Evolutionary conservation across 2,888 invertebrate genomes (phyloP).

Genomic region (Pammene fasciana): DNA sequence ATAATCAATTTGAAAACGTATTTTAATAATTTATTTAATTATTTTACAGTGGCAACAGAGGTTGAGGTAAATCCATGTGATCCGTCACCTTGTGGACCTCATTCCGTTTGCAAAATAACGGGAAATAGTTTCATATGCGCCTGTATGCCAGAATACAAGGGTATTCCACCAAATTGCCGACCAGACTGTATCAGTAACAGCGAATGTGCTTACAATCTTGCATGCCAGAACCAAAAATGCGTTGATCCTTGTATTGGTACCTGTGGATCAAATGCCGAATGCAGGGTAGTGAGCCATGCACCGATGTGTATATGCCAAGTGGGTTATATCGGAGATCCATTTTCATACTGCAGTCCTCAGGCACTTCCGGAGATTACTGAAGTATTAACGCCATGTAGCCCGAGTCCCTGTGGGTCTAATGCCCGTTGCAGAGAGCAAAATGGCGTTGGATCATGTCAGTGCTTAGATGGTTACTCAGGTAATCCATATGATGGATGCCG

Average conservation of each 20-base stretch:
- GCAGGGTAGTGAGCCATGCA: constrained; percentile 89
- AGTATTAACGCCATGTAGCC: constrained; percentile 84
- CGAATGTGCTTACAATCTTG: constrained; percentile 87
- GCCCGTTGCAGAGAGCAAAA: constrained; percentile 84
- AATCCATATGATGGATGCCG: constrained; percentile 91
- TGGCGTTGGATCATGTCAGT: constrained; percentile 87
- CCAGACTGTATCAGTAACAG: constrained; percentile 91
- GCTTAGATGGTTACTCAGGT: constrained; percentile 85
- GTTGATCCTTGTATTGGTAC: constrained; percentile 88
- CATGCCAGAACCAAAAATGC: constrained; percentile 90
- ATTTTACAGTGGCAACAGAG: constrained; percentile 57
- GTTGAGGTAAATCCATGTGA: constrained; percentile 82
- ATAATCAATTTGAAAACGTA: neutral
- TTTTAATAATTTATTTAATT: constrained; percentile 11
- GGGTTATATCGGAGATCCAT: constrained; percentile 90
- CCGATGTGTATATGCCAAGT: constrained; percentile 87
- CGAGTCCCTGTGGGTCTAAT: constrained; percentile 86
- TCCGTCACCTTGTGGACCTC: constrained; percentile 91
- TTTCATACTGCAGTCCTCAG: constrained; percentile 83
- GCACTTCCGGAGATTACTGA: constrained; percentile 66
- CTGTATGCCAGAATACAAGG: constrained; percentile 86
- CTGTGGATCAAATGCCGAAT: constrained; percentile 89
- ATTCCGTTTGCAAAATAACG: constrained; percentile 87
- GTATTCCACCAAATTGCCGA: constrained; percentile 89
- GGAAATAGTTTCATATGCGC: constrained; percentile 89